Evolutionary conservation across 2,113 vertebrate genomes (phyloP), one percentile per base, ranked within the genome.

Genomic region (Sinocyclocheilus anophthalmus): DNA sequence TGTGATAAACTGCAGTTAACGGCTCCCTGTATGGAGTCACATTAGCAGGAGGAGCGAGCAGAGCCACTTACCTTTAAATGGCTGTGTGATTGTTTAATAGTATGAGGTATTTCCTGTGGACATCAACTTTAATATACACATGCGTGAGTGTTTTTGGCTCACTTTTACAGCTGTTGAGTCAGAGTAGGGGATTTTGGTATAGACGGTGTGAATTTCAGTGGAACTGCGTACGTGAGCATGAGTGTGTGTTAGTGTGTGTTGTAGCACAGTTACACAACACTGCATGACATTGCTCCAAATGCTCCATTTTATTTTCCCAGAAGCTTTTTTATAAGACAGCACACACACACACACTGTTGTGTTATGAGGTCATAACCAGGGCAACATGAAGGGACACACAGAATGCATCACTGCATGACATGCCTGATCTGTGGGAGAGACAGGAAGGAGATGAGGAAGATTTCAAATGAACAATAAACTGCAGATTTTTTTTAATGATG

Each of bases 371-470:
- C 18, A 42, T 30, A 70, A 33, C 37, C 33, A 45, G 57, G 69
- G 61, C 70, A 77, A 82, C 50, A 82, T 70, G 20, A 78, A 72
- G 8, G 57, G 79, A 78, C 72, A 78, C 18, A 11, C 24, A 22
- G 39, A 48, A 85, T 59, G 70, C 39, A 53, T 63, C 61, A 69
- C 81, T 83, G 88, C 92, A 89, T 93, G 94, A 94, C 94, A 90
- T 33, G 65, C 26, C 89, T 79, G 3, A 88, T 90, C 90, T 84
- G 37, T 79, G 75, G 33, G 69, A 13, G 24, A 67, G 37, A 45
- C 42, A 50, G 48, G 13, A 39, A 73, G 39, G 72, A 76, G 45
- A 50, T 7, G 22, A 24, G n/a, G 13, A 6, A 18, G 14, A 55
- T 76, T 76, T 6, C 16, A 26, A 76, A 39, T 59, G 73, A 91